Base-by-base conservation (phyloP, 2,888 invertebrate genomes). In the Synanthedon vespiformis region DNA sequence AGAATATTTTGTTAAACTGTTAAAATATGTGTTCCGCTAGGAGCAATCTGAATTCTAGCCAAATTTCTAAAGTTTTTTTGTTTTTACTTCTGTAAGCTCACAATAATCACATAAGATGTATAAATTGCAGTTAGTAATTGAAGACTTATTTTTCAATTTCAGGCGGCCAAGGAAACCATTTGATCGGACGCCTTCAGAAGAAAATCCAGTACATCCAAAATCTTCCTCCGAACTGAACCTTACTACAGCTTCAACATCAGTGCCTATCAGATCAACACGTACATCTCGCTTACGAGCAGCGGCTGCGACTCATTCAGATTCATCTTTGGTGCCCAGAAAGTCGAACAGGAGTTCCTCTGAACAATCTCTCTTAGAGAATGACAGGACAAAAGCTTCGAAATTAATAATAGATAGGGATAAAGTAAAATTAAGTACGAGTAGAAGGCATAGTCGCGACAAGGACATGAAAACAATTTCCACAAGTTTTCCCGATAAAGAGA, bases 271-370 rank as follows among this genome's bases (percentile, higher is more conserved):
- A 76, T 91, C 92, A 61, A 94, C 93, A 53, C 89, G 92, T 70
- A 89, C 93, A 40, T 93, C 93, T 58, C 89, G 92, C 61, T 84
- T 94, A 56, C 88, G 93, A 75, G 92, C 92, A 55, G 91, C 92
- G 54, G 91, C 91, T 41, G 72, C 86, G 54, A 72, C 70, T 54
- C 70, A 71, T 53, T 70, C 75, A n/a, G 85, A 86, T 59, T 59
- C 74, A 51, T 71, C 74, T 50, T 64, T 68, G 40, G 68, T 72
- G 53, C 67, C 74, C 56, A 80, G 72, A 64, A 86, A 81, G 61
- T 67, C 76, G 11, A 78, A 73, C 54, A 73, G 84, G 72, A 87
- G 85, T 63, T 82, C 85, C 57, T 87, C 87, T 52, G 80, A 72
- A 49, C 82, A 81, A 61, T 82, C 82, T 11, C 63, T 84, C 49